phyloP scores from a whole-genome alignment of 2,113 vertebrate genomes.

The Poecilia latipinna region DNA sequence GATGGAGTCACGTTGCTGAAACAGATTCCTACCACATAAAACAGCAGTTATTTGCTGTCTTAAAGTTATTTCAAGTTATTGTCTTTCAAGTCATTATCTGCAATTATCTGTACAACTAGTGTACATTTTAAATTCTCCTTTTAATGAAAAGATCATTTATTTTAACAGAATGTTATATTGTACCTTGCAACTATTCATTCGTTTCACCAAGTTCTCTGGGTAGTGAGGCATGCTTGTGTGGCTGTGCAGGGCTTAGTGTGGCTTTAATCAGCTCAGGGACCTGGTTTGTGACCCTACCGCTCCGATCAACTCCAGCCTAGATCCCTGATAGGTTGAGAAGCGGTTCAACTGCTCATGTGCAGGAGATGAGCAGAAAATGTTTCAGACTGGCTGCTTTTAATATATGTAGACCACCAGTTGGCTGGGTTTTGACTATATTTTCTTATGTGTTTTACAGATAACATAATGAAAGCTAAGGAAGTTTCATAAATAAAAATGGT shows the following conservation, averaged over 20 bases:
- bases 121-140: neutral
- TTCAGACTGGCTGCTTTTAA: neutral
- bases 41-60: neutral
- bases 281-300: slow-evolving; percentile 47
- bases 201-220: slow-evolving; percentile 14
- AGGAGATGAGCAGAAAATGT: neutral
- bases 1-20: slow-evolving; percentile 38
- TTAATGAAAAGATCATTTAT: no score
- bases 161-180: neutral
- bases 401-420: neutral
- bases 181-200: neutral
- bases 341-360: neutral
- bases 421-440: no score
- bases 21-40: slow-evolving; percentile 53
- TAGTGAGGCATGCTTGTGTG: slow-evolving; percentile 42
- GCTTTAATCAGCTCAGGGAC: slow-evolving; percentile 73
- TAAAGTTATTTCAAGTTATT: neutral
- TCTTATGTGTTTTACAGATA: no score
- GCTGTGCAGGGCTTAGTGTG: slow-evolving; percentile 51
- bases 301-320: slow-evolving; percentile 50
- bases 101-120: neutral
- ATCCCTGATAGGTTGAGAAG: slow-evolving; percentile 54
- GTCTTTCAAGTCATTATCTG: no score
- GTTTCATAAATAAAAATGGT: no score
- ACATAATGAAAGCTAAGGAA: no score